These are phyloP conservation scores for Cheilosia vernalis DNA, from an alignment of 2,888 invertebrate genomes.

Conservation along the genomic window DNA sequence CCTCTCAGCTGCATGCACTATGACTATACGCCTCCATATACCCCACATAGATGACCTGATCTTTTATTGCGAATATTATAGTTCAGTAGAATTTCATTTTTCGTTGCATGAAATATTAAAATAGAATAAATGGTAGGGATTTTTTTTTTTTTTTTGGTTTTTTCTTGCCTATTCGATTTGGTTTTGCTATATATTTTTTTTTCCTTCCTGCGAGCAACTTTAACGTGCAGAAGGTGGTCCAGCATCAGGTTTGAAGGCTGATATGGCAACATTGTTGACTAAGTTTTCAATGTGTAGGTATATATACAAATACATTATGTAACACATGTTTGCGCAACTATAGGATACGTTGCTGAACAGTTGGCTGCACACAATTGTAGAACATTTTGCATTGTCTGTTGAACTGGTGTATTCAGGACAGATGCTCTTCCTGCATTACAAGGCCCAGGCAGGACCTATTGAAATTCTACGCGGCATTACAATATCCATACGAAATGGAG, in stretches of 20 bases:
- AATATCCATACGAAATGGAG: slow-evolving; percentile 24
- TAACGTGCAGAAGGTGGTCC: slow-evolving; percentile 2
- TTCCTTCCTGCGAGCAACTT: slow-evolving; percentile 26
- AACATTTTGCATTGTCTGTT: slow-evolving; percentile 60
- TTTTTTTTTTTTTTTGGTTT: slow-evolving; percentile 12
- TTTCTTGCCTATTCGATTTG: slow-evolving; percentile 25
- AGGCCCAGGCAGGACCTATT: slow-evolving; percentile 29
- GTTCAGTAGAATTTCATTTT: slow-evolving; percentile 54
- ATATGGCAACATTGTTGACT: slow-evolving; percentile 63
- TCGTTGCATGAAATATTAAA: slow-evolving; percentile 69
- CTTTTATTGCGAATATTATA: slow-evolving; percentile 62
- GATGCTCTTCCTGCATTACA: slow-evolving; percentile 24
- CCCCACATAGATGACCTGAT: slow-evolving; percentile 64
- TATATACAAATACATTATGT: not conserved
- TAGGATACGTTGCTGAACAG: slow-evolving; percentile 35
- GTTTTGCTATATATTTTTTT: slow-evolving; percentile 1
- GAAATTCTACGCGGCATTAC: slow-evolving; percentile 40
- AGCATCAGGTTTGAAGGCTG: slow-evolving; percentile 55
- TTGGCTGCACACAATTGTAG: slow-evolving; percentile 56
- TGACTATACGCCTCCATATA: slow-evolving; percentile 42
- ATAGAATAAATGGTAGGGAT: slow-evolving; percentile 60
- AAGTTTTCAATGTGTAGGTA: slow-evolving; percentile 31
- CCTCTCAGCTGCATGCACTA: slow-evolving; percentile 20
- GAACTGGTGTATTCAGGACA: slow-evolving; percentile 36
- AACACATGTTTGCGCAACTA: slow-evolving; percentile 14